Conservation (phyloP, 2,797 vertebrate genomes). For the Rhadinocentrus ornatus region DNA sequence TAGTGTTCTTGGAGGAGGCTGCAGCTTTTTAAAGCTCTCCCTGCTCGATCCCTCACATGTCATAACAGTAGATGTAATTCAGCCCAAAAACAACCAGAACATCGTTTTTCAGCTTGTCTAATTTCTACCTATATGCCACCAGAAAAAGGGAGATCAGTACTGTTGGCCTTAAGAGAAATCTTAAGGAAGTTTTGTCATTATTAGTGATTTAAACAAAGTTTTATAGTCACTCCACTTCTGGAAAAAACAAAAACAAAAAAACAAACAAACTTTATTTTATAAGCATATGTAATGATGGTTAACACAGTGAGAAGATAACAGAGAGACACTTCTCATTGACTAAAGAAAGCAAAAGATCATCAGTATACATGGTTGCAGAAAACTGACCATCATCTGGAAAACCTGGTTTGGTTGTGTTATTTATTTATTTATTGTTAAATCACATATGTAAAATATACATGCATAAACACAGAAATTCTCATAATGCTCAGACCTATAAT, state of each 20-base stretch:
- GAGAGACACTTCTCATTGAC: conserved; percentile 13
- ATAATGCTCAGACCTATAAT: conserved; percentile 72
- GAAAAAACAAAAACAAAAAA: neutral
- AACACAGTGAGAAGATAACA: conserved; percentile 8
- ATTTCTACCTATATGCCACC: conserved; percentile 27
- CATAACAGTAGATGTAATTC: conserved; percentile 67
- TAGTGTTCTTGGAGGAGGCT: conserved; percentile 74
- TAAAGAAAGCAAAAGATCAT: conserved; percentile 41
- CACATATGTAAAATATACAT: conserved; percentile 35
- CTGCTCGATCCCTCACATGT: conserved; percentile 71
- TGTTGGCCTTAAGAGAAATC: conserved; percentile 2
- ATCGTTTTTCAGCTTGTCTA: conserved; percentile 25
- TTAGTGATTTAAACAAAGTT: neutral
- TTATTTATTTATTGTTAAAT: conserved; percentile 1
- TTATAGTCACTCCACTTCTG: neutral
- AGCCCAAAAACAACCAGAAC: conserved; percentile 55
- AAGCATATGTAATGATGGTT: conserved; percentile 3
- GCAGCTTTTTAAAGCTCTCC: conserved; percentile 71
- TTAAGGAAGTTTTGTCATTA: neutral
- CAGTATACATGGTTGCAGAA: conserved; percentile 31
- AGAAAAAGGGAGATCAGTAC: conserved; percentile 20
- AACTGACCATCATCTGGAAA: conserved; percentile 51
- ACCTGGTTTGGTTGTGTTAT: no score
- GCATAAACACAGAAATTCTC: conserved; percentile 35
- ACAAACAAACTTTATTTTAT: neutral